Evolutionary conservation across 2,888 invertebrate species (phyloP).

Genomic region (Drosophila hamatofila): DNA sequence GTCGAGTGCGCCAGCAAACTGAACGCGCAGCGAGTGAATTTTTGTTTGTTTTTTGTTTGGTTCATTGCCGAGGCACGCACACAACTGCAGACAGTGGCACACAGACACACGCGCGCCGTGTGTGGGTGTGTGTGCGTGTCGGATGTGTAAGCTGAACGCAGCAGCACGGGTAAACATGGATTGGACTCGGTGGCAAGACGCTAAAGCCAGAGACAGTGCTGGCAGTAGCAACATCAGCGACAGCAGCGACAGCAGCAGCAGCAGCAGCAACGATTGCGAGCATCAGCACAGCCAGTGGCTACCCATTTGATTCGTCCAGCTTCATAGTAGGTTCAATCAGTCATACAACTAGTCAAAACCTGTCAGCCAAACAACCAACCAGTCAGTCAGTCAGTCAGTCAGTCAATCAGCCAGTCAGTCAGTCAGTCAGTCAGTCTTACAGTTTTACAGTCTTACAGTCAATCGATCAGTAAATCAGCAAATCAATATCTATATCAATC

Average conservation of each 20-base stretch:
- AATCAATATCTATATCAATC: slow-evolving; percentile 27
- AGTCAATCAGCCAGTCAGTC: slow-evolving; percentile 33
- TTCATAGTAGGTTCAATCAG: slow-evolving; percentile 76
- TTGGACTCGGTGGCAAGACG: slow-evolving; percentile 85
- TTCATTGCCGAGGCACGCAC: slow-evolving; percentile 23
- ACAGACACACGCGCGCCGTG: slow-evolving; percentile 58
- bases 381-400: slow-evolving; percentile 35
- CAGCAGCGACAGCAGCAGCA: slow-evolving; percentile 54
- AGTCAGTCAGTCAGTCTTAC: slow-evolving; percentile 35
- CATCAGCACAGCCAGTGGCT: slow-evolving; percentile 80
- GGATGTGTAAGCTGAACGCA: slow-evolving; percentile 49
- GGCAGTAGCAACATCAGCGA: slow-evolving; percentile 80
- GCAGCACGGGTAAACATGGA: slow-evolving; percentile 81
- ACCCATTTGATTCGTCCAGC: slow-evolving; percentile 84
- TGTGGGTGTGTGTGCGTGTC: slow-evolving; percentile 64
- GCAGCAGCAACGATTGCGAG: slow-evolving; percentile 62
- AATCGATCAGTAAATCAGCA: slow-evolving; percentile 48
- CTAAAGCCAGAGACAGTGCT: slow-evolving; percentile 80
- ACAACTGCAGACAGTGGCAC: slow-evolving; percentile 27
- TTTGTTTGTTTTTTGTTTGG: slow-evolving; percentile 55
- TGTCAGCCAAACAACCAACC: slow-evolving; percentile 45
- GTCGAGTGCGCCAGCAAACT: slow-evolving; percentile 17
- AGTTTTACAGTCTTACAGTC: slow-evolving; percentile 25
- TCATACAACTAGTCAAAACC: slow-evolving; percentile 61
- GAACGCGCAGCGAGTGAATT: slow-evolving; percentile 48